Base-by-base conservation (phyloP, 1,140 invertebrate species). In the Theocolax elegans region DNA sequence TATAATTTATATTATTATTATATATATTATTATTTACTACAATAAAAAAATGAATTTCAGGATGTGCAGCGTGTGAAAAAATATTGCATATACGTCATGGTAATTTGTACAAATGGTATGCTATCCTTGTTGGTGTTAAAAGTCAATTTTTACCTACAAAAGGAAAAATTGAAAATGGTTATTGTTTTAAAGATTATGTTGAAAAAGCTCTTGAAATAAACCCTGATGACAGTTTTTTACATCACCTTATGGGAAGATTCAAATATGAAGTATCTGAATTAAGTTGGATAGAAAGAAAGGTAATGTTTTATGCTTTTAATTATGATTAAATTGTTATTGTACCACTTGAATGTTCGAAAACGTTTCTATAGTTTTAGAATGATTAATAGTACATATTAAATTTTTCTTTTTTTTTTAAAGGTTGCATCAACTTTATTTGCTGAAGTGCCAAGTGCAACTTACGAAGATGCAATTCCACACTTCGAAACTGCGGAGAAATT, bases 31-130 rank as follows among this genome's bases (percentile, higher is more conserved):
- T 35, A 6, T 1, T 8, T 59, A 21, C n/a, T 25, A 51, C 15
- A 38, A 44, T 17, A 44, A 44, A 48, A 17, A 64, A 53, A 58
- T 73, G 44, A 27, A 64, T 60, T 23, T 66, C 71, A 91, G 91
- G 90, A 74, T 85, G 89, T 60, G 83, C 88, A 40, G 87, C 87
- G 73, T 92, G 91, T 66, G 82, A 89, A 73, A 79, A 81, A 76
- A 87, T 92, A 66, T 75, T 94, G 10, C 77, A 90, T 70, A 77
- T 86, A 3, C 75, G 86, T 17, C 85, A 88, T 78, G 81, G 88
- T 1, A 88, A 93, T 76, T 86, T 90, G 29, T 92, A 94, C 79
- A 95, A 94, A 84, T 95, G 93, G 92, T 93, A 89, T 82, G 92
- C 92, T 9, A 91, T 94, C 54, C 87, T 92, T 1, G 76, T 93